Percentiles rank a stretch among this genome's conserved stretches.
These are phyloP conservation scores for Chymomyza caudatula DNA, from an alignment of 2,888 invertebrate genomes.

Conservation along the genomic window DNA sequence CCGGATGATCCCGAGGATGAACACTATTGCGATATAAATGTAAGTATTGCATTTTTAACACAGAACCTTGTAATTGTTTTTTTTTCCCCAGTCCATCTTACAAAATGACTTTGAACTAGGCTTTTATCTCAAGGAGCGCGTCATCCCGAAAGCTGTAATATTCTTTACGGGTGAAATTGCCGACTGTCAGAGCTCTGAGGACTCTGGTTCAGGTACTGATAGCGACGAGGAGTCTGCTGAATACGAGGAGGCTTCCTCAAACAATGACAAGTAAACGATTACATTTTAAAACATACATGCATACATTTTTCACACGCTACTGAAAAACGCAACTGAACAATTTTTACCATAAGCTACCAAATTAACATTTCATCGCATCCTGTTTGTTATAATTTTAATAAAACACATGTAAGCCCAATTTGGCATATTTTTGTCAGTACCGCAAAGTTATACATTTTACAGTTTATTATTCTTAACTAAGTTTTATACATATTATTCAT, in stretches of 20 bases:
- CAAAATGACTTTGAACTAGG: constrained; percentile 97
- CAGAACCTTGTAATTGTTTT: neutral
- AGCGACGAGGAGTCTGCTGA: constrained; percentile 56
- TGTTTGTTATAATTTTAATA: neutral
- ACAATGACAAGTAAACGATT: constrained; percentile 23
- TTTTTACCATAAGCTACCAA: constrained; percentile 42
- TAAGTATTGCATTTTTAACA: constrained; percentile 25
- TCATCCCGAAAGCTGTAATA: constrained; percentile 95
- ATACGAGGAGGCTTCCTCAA: constrained; percentile 52
- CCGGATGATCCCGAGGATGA: constrained; percentile 68
- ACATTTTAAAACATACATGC: neutral
- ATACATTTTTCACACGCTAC: too few relatives aligned
- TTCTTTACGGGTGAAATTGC: constrained; percentile 94
- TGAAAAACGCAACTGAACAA: constrained; percentile 29
- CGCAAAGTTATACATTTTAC: neutral
- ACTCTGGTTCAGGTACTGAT: constrained; percentile 52
- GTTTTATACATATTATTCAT: neutral
- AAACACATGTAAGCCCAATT: neutral
- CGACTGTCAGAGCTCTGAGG: constrained; percentile 68
- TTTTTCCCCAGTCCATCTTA: constrained; percentile 59
- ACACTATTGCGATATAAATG: constrained; percentile 68
- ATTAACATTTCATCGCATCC: constrained; percentile 51
- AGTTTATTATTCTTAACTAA: neutral
- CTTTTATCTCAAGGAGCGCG: constrained; percentile 96
- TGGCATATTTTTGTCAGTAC: neutral